Percentiles rank a stretch among this genome's conserved stretches.
Conservation (phyloP, 2,113 vertebrate genomes). For the Gopherus evgoodei region DNA sequence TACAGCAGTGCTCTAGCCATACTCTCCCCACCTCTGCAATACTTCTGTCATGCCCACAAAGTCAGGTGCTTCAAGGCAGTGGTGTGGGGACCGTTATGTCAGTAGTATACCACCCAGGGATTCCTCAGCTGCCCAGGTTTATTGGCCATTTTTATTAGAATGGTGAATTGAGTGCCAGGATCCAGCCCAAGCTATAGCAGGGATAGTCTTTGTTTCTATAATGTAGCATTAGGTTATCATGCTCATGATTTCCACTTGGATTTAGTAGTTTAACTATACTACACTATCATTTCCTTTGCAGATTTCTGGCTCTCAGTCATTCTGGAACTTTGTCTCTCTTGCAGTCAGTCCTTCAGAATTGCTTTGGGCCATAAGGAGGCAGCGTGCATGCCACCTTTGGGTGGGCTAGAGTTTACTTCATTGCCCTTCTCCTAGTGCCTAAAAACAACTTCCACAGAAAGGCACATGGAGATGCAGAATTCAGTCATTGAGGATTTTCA, state of each 20-base stretch:
- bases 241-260: background rate
- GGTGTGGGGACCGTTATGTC: background rate
- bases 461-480: too few species aligned
- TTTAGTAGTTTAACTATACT: too few species aligned
- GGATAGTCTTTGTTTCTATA: background rate
- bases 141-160: background rate
- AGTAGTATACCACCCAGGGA: background rate
- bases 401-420: background rate
- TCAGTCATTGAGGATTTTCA: too few species aligned
- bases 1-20: background rate
- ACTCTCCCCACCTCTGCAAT: background rate
- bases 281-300: background rate
- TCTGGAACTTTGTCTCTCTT: background rate
- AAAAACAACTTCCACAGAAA: background rate
- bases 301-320: background rate
- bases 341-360: background rate
- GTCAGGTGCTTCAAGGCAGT: background rate
- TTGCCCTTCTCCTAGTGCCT: background rate
- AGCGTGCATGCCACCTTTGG: background rate
- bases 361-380: background rate
- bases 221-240: background rate
- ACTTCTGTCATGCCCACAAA: background rate
- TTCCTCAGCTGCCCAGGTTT: background rate
- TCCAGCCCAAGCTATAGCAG: background rate
- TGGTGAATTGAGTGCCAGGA: background rate